Evolutionary conservation across 2,888 invertebrate species (phyloP), one percentile per base, ranked within the genome.

Genomic region (Zootermopsis nevadensis): DNA sequence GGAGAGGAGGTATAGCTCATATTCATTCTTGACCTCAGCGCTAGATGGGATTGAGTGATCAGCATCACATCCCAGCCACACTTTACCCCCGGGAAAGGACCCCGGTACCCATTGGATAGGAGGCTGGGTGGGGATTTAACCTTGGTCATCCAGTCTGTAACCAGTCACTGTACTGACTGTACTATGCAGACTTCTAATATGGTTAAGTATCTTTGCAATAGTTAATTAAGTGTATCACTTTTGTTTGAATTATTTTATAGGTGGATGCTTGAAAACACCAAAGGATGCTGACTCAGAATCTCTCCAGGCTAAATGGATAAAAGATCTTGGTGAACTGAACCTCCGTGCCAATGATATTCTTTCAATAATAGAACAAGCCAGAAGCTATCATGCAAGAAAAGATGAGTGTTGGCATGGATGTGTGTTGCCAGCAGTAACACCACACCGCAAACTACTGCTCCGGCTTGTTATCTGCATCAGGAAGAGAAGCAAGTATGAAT

Each of bases 261-360:
- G 98, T 55, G 99, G 99, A 8, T 93, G 92, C 83, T 90, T 99
- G 22, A 99, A 99, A 91, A 97, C 97, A 24, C 94, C 96, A 33
- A 94, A 96, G 22, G 94, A 95, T 87, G 96, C 98, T n/a, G 97
- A 99, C 89, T 93, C 94, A 81, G 98, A 99, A 90, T 98, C 98
- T 4, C 90, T 99, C 76, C 98, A 98, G 90, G 98, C 97, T 0
- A 95, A 95, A 89, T 98, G 97, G 97, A 92, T 97, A 81, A 90
- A 91, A 15, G 93, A 96, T 89, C 90, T 97, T 82, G 91, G 93
- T 85, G 95, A 96, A 88, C 91, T 97, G 86, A 93, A 94, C 76
- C 90, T 98, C 81, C 92, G 97, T 86, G 94, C 96, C 15, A 94
- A 93, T 88, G 98, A 98, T 88, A 96, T 98, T 86, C 88, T 95